phyloP scores from a whole-genome alignment of 1,140 invertebrate species.

The Drosophila sechellia region DNA sequence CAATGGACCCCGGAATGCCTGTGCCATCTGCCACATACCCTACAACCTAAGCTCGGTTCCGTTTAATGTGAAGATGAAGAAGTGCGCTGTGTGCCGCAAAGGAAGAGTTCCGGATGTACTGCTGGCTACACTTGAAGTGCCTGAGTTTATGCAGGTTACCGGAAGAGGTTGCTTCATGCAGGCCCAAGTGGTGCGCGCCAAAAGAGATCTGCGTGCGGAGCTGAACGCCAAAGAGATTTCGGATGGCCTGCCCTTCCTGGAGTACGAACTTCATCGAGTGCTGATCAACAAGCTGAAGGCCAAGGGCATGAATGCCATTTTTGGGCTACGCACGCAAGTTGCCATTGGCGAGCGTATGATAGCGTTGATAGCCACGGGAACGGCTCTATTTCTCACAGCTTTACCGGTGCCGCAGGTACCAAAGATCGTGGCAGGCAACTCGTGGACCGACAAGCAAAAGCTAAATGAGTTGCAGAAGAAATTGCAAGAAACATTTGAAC shows the following conservation, averaged over 20 bases:
- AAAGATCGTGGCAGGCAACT: slow-evolving; percentile 88
- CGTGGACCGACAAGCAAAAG: slow-evolving; percentile 87
- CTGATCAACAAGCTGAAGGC: slow-evolving; percentile 96
- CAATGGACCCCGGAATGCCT: slow-evolving; percentile 70
- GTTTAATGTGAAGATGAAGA: slow-evolving; percentile 87
- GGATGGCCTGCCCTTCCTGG: slow-evolving; percentile 95
- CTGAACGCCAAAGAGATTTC: slow-evolving; percentile 97
- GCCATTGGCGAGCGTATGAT: slow-evolving; percentile 95
- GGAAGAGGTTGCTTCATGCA: slow-evolving; percentile 91
- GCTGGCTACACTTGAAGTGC: slow-evolving; percentile 94
- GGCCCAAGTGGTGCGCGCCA: slow-evolving; percentile 91
- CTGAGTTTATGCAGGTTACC: slow-evolving; percentile 89
- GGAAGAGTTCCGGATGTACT: slow-evolving; percentile 95
- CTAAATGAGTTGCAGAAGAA: slow-evolving; percentile 88
- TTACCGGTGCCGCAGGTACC: slow-evolving; percentile 90
- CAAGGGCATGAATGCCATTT: slow-evolving; percentile 97
- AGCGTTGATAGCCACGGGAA: slow-evolving; percentile 94
- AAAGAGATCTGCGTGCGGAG: slow-evolving; percentile 93
- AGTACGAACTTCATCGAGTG: slow-evolving; percentile 97
- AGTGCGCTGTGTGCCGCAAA: slow-evolving; percentile 90
- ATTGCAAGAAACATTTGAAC: slow-evolving; percentile 88
- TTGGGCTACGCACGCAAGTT: slow-evolving; percentile 93
- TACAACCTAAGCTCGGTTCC: slow-evolving; percentile 90
- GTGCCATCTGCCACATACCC: slow-evolving; percentile 91
- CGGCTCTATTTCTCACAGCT: slow-evolving; percentile 91